phyloP scores from a whole-genome alignment of 2,113 vertebrate species.

The Paramormyrops kingsleyae region DNA sequence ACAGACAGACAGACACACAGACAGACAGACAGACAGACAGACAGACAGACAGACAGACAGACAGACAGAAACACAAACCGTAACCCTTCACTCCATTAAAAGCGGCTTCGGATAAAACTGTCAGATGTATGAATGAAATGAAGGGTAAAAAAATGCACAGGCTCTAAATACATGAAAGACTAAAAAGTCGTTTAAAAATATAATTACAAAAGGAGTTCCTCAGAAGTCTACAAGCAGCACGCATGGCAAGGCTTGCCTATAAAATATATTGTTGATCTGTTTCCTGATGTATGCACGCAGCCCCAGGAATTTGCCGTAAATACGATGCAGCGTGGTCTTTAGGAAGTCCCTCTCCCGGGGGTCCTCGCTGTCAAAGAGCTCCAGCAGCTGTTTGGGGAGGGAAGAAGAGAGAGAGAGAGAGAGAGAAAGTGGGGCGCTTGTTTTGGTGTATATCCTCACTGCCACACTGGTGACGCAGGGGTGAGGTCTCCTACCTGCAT shows the following conservation, averaged over 20 bases:
- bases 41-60: neutral
- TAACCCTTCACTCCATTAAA: neutral
- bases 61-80: neutral
- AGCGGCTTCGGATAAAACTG: neutral
- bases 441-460: neutral
- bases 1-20: too few relatives aligned
- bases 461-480: neutral
- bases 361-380: slow-evolving; percentile 98
- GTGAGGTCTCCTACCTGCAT: slow-evolving; percentile 76
- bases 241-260: slow-evolving; percentile 71
- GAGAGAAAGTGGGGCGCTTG: neutral
- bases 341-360: slow-evolving; percentile 97
- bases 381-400: slow-evolving; percentile 77
- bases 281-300: slow-evolving; percentile 98
- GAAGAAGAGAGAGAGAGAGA: neutral
- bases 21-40: too few relatives aligned
- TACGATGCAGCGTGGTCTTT: slow-evolving; percentile 97
- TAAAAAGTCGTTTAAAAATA: neutral
- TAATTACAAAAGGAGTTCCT: neutral
- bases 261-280: slow-evolving; percentile 99
- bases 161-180: neutral
- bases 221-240: neutral
- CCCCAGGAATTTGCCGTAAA: slow-evolving; percentile 98
- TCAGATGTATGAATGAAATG: neutral
- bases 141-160: neutral